These are phyloP conservation scores for Lerema accius DNA, from an alignment of 1,140 invertebrate species.

Conservation along the genomic window DNA sequence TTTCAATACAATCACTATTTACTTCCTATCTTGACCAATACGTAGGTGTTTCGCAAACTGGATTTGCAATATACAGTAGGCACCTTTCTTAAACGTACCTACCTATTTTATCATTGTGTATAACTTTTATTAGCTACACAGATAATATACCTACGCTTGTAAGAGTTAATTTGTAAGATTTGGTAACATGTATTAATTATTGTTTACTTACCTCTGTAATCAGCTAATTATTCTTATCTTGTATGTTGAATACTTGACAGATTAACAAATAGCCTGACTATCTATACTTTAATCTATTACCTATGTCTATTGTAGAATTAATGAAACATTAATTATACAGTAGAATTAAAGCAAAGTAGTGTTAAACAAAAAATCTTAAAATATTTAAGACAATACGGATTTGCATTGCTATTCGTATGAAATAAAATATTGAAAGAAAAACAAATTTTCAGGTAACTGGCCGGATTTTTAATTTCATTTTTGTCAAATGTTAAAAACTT, in stretches of 20 bases:
- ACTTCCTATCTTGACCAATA: constrained; percentile 27
- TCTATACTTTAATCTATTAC: too few species aligned
- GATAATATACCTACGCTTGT: constrained; percentile 3
- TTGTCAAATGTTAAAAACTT: not conserved
- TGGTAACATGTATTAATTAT: constrained; percentile 2
- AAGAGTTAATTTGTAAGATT: constrained; percentile 11
- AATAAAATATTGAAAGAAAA: too few species aligned
- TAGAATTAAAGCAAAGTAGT: too few species aligned
- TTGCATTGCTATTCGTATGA: too few species aligned
- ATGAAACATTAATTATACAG: too few species aligned
- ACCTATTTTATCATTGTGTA: too few species aligned
- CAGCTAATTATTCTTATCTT: constrained; percentile 2
- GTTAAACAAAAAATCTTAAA: too few species aligned
- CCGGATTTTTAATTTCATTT: constrained; percentile 14
- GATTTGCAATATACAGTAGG: constrained; percentile 23
- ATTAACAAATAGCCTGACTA: too few species aligned
- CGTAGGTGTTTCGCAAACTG: constrained; percentile 11
- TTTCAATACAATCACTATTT: constrained; percentile 11
- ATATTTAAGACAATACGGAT: too few species aligned
- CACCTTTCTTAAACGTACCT: too few species aligned
- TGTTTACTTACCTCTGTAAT: constrained; percentile 1
- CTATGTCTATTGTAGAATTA: too few species aligned
- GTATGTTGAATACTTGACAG: too few species aligned
- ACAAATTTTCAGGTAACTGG: not conserved
- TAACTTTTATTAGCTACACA: not conserved